These are phyloP conservation scores for Leptinotarsa haldemani DNA, from an alignment of 2,888 invertebrate species.

Conservation along the genomic window DNA sequence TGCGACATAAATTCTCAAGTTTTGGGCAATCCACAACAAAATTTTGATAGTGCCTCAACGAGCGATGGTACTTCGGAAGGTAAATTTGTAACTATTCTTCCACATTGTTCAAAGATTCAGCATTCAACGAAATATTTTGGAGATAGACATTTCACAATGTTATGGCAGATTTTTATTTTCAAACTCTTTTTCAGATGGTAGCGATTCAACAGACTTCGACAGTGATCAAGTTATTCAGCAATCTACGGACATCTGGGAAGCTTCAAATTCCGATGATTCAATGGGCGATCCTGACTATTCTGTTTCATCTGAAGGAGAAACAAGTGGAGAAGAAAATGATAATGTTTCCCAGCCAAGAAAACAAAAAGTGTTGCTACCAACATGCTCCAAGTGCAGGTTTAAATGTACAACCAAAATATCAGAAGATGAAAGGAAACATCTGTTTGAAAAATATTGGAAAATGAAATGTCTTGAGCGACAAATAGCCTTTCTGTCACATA, in stretches of 20 bases:
- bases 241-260: not conserved
- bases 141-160: not conserved
- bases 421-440: constrained; percentile 12
- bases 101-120: not conserved
- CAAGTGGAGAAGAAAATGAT: not conserved
- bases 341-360: too few species aligned
- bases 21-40: not conserved
- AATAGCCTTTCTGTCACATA: not conserved
- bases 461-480: constrained; percentile 9
- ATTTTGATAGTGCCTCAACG: not conserved
- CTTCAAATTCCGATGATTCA: constrained; percentile 8
- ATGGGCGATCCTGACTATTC: too few species aligned
- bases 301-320: constrained; percentile 1
- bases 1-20: not conserved
- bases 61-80: constrained; percentile 7
- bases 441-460: constrained; percentile 18
- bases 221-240: not conserved
- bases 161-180: not conserved
- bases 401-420: constrained; percentile 16
- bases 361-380: not conserved
- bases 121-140: not conserved
- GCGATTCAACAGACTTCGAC: not conserved
- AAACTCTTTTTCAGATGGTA: not conserved
- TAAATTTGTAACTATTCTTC: not conserved
- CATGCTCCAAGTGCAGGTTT: constrained; percentile 7